Evolutionary conservation across 1,140 invertebrate species (phyloP), one percentile per base, ranked within the genome.

Genomic region (Micrasema longulum): DNA sequence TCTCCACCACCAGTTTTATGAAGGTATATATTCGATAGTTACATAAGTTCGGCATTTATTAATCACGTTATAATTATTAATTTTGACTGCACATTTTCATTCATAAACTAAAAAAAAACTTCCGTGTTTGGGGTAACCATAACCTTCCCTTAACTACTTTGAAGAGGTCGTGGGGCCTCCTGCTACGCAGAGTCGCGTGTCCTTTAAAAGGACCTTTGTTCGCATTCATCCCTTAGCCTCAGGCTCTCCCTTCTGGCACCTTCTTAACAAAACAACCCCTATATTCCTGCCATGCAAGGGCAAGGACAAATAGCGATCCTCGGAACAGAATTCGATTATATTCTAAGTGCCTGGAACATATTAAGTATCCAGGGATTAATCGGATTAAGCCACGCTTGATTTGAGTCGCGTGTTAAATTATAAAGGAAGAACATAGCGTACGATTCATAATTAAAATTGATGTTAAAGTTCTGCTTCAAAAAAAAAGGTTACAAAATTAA

Each of bases 341-440:
- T 52, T 26, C 43, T 16, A 60, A 72, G 70, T 72, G 62, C 70
- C 36, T 9, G 69, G 22, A 9, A 53, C 9, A 7, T 43, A 71
- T 72, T 72, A 67, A 72, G 48, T 60, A 63, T 41, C 52, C 48
- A 16, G 35, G 38, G 36, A 60, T 72, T 72, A 72, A 72, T 72
- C 63, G 11, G 36, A 66, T 72, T 66, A 72, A n/a, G 48, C 18
- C 18, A 22, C 5, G 23, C 26, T 7, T n/a, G 1, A 16, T 47
- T 47, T 16, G 41, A n/a, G 41, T n/a, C 11, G 10, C 12, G 14
- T 43, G 41, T 3, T 43, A 5, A 43, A 16, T 43, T 43, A n/a
- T n/a, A n/a, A n/a, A n/a, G n/a, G n/a, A n/a, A n/a, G n/a, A n/a
- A n/a, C n/a, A n/a, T n/a, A n/a, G n/a, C n/a, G n/a, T n/a, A n/a